These are phyloP conservation scores for Parasteatoda tepidariorum DNA, from an alignment of 1,140 invertebrate genomes.

Conservation along the genomic window DNA sequence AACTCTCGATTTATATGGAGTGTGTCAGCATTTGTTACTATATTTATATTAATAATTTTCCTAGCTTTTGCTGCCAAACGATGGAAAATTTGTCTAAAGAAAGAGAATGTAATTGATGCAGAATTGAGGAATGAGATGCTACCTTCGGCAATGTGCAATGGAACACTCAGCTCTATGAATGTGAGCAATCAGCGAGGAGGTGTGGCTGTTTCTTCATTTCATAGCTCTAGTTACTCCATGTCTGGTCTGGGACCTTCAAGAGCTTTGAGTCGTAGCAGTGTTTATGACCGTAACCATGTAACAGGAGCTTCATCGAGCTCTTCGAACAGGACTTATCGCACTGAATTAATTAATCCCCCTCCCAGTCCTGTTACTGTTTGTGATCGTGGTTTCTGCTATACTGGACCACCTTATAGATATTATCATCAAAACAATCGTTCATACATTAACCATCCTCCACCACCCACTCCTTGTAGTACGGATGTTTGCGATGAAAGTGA, in stretches of 20 bases:
- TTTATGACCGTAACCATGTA: conserved; percentile 82
- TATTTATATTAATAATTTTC: background rate
- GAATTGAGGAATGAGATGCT: conserved; percentile 30
- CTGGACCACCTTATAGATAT: conserved; percentile 73
- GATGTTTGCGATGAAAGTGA: conserved; percentile 87
- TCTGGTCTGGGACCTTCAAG: background rate
- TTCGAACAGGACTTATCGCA: conserved; percentile 75
- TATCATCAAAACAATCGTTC: conserved; percentile 76
- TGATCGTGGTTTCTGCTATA: conserved; percentile 58
- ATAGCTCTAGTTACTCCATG: conserved; percentile 12
- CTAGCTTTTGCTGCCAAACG: background rate
- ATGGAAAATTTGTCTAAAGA: background rate
- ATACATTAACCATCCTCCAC: conserved; percentile 90
- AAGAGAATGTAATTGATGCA: conserved; percentile 15
- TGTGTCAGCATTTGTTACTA: background rate
- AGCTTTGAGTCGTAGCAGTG: background rate
- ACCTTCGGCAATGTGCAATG: conserved; percentile 1
- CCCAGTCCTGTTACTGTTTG: conserved; percentile 82
- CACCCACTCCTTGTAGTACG: conserved; percentile 93
- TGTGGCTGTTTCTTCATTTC: conserved; percentile 24
- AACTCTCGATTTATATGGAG: background rate
- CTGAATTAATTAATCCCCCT: conserved; percentile 87
- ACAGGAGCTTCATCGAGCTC: conserved; percentile 79
- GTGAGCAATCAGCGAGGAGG: background rate
- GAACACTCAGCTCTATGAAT: conserved; percentile 16